Percentiles rank a stretch among this genome's conserved stretches.
Evolutionary conservation across 2,113 vertebrate genomes (phyloP).

Genomic region (Gopherus flavomarginatus): DNA sequence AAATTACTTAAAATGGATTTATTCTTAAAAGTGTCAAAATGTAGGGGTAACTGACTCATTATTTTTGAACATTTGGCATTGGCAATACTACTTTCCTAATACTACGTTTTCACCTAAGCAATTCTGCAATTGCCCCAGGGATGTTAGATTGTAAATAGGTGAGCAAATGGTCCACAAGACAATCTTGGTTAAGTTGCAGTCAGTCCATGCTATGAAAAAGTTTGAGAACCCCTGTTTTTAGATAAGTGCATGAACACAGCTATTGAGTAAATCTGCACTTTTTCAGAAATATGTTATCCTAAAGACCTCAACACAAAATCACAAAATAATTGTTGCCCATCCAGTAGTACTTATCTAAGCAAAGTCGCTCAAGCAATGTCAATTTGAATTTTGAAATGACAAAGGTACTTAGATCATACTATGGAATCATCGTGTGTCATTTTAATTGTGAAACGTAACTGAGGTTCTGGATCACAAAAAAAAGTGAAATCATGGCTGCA

Average conservation of each 20-base stretch:
- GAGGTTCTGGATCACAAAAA: background rate
- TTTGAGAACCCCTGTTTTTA: background rate
- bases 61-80: background rate
- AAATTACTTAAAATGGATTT: background rate
- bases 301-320: slow-evolving; percentile 13
- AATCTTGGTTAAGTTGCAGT: background rate
- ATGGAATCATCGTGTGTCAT: background rate
- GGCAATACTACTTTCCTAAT: background rate
- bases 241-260: background rate
- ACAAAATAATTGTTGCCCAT: background rate
- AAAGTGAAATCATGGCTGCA: background rate
- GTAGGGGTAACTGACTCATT: background rate
- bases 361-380: background rate
- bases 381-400: slow-evolving; percentile 24
- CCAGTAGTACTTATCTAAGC: background rate
- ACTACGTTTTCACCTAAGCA: background rate
- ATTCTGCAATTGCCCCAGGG: background rate
- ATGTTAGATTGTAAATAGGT: background rate
- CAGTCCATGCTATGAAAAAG: background rate
- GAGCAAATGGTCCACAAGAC: background rate
- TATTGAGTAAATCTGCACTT: background rate
- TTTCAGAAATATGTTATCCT: slow-evolving; percentile 6
- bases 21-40: background rate
- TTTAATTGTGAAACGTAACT: background rate
- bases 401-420: slow-evolving; percentile 6